Evolutionary conservation across 2,113 vertebrate species (phyloP).

Genomic region (Cyanocitta stelleri): DNA sequence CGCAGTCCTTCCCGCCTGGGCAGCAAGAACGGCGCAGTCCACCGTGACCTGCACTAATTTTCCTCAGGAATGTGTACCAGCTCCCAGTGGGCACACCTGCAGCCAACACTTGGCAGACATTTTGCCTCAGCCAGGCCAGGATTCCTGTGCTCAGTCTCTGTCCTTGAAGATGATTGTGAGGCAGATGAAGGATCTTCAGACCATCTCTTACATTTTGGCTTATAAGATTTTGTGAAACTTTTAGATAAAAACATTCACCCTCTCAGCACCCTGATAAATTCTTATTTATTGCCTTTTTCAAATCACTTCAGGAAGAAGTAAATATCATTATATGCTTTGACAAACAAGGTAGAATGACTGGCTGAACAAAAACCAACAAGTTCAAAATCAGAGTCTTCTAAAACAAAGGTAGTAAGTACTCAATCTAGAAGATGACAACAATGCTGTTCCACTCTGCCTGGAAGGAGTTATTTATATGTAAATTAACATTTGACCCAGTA

Average conservation of each 20-base stretch:
- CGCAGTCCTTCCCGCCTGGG: too few species aligned
- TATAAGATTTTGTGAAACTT: background rate
- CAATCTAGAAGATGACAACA: background rate
- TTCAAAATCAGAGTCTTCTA: background rate
- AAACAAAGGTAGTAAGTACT: background rate
- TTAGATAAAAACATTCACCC: background rate
- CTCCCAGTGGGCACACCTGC: too few species aligned
- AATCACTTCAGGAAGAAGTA: background rate
- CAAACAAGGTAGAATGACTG: background rate
- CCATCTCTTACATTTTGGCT: background rate
- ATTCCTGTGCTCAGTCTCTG: too few species aligned
- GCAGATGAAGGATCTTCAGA: too few species aligned
- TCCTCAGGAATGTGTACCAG: too few species aligned
- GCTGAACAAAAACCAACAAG: background rate
- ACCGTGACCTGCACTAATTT: too few species aligned
- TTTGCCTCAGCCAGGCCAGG: too few species aligned
- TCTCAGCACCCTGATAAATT: background rate
- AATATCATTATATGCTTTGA: background rate
- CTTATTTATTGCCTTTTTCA: background rate
- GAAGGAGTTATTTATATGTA: background rate
- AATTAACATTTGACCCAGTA: background rate
- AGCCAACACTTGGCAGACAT: too few species aligned
- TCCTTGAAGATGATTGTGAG: too few species aligned
- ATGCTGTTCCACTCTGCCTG: background rate
- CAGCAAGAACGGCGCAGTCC: too few species aligned